Conservation (phyloP, 2,113 vertebrate genomes). For the Rana temporaria region DNA sequence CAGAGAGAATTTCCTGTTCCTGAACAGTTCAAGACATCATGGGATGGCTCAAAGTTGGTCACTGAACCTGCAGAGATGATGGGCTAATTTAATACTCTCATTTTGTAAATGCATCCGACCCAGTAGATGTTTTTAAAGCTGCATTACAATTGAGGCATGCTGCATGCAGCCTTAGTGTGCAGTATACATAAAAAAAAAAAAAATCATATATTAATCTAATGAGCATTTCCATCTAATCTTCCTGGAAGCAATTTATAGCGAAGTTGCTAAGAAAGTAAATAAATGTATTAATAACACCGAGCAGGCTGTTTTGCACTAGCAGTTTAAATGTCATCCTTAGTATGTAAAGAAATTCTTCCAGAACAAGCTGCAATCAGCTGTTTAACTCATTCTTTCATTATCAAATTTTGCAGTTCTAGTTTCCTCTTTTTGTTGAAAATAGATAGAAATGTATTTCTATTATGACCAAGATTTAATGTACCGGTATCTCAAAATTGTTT, state of each 20-base stretch:
- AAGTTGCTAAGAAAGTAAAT: not conserved
- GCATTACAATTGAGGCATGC: not conserved
- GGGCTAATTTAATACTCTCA: conserved; percentile 71
- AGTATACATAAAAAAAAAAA: not conserved
- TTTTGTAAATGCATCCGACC: conserved; percentile 1
- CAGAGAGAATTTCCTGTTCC: conserved; percentile 97
- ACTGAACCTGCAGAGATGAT: conserved; percentile 96
- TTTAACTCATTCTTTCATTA: too few relatives aligned
- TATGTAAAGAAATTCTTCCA: too few relatives aligned
- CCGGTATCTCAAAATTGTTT: too few relatives aligned
- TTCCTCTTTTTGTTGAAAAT: too few relatives aligned
- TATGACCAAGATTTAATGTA: too few relatives aligned
- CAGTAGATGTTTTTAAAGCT: conserved; percentile 4
- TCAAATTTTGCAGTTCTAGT: too few relatives aligned
- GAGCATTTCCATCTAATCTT: conserved; percentile 57
- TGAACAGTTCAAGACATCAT: conserved; percentile 96
- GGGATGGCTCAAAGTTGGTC: conserved; percentile 92
- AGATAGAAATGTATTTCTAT: too few relatives aligned
- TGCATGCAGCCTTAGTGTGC: conserved; percentile 14
- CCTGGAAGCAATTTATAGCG: not conserved
- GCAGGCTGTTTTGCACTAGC: not conserved
- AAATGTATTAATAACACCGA: not conserved
- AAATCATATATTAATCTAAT: conserved; percentile 56
- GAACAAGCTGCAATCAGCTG: too few relatives aligned
- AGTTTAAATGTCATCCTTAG: too few relatives aligned